These are phyloP conservation scores for Cactoblastis cactorum DNA, from an alignment of 2,888 invertebrate species.

Conservation along the genomic window DNA sequence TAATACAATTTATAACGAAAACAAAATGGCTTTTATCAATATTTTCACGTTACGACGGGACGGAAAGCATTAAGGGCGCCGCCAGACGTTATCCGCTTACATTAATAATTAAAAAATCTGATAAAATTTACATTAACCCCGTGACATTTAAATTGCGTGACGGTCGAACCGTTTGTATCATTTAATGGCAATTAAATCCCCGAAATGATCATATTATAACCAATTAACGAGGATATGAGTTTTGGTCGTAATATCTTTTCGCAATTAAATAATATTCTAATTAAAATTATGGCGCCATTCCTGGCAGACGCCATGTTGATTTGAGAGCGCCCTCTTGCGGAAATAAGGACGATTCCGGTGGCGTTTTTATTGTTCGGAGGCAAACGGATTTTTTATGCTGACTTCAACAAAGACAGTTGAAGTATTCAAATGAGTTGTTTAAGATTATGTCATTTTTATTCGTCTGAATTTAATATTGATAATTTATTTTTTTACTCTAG, in stretches of 20 bases:
- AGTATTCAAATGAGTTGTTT: neutral
- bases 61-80: too few relatives aligned
- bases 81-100: too few relatives aligned
- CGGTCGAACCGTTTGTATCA: conserved; percentile 9
- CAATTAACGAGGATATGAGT: conserved; percentile 9
- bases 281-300: conserved; percentile 10
- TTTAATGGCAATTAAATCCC: conserved; percentile 15
- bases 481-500: neutral
- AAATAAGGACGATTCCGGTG: neutral
- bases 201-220: conserved; percentile 9
- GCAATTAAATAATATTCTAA: conserved; percentile 11
- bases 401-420: neutral
- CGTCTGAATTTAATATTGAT: too few relatives aligned
- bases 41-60: too few relatives aligned
- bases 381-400: neutral
- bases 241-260: conserved; percentile 2
- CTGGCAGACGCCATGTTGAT: conserved; percentile 9
- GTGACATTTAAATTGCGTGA: conserved; percentile 1
- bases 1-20: too few relatives aligned
- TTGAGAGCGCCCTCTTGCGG: conserved; percentile 2
- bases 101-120: neutral
- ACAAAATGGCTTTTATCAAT: too few relatives aligned
- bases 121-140: neutral
- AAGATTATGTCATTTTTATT: neutral
- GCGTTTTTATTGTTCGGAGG: neutral